Percentiles rank a stretch among this genome's conserved stretches.
phyloP scores from a whole-genome alignment of 2,797 vertebrate species.

The Capromys pilorides region DNA sequence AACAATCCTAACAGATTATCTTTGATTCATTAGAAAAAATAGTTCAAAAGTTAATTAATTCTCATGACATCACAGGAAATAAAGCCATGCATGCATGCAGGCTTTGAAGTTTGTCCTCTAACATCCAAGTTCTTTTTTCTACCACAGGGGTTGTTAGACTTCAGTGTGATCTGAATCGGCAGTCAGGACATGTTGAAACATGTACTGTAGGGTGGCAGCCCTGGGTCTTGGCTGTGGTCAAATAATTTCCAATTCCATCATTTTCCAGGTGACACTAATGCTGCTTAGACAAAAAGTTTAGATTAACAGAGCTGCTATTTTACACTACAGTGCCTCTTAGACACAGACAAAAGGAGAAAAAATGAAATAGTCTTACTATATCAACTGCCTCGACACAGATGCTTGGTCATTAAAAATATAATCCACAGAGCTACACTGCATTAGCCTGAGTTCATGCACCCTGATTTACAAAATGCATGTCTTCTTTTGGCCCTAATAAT shows the following conservation, averaged over 20 bases:
- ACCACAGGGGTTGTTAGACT: neutral
- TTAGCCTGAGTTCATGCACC: neutral
- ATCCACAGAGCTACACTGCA: neutral
- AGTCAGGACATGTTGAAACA: neutral
- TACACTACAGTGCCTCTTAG: neutral
- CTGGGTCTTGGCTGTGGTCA: neutral
- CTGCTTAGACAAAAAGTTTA: neutral
- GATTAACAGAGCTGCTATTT: neutral
- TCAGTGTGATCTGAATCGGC: neutral
- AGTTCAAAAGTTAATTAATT: constrained; percentile 34
- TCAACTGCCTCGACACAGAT: neutral
- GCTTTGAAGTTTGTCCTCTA: neutral
- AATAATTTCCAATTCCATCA: neutral
- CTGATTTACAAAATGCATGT: neutral
- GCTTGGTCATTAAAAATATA: neutral
- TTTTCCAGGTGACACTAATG: neutral
- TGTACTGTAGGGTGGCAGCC: neutral
- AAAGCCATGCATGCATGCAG: neutral
- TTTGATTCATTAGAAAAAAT: constrained; percentile 26
- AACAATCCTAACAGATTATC: neutral
- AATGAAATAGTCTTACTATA: neutral
- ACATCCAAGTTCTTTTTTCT: neutral
- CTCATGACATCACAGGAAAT: neutral
- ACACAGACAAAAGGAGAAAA: neutral
- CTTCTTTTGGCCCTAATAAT: neutral